Percentiles rank a stretch among this genome's conserved stretches.
Evolutionary conservation across 1,140 invertebrate genomes (phyloP).

Genomic region (Bombus huntii): DNA sequence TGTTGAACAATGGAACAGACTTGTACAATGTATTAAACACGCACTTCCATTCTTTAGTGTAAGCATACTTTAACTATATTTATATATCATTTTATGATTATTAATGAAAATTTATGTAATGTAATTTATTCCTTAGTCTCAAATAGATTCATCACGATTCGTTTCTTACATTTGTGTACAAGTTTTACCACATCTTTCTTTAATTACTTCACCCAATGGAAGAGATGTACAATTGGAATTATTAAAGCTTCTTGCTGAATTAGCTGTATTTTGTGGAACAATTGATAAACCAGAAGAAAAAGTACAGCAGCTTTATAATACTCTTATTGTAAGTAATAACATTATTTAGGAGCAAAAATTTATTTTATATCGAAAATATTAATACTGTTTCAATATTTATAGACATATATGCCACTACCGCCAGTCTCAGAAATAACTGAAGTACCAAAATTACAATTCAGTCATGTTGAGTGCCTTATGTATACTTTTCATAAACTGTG

Average conservation of each 20-base stretch:
- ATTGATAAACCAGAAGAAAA: constrained; percentile 89
- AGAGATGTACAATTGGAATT: constrained; percentile 91
- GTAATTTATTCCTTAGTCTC: constrained; percentile 84
- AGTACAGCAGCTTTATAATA: constrained; percentile 89
- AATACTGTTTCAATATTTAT: constrained; percentile 62
- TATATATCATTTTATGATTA: not conserved
- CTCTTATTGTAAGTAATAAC: constrained; percentile 88
- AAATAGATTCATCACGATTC: constrained; percentile 94
- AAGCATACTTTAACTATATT: constrained; percentile 79
- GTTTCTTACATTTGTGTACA: constrained; percentile 93
- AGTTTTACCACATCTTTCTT: constrained; percentile 87
- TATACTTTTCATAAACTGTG: constrained; percentile 95
- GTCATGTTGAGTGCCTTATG: constrained; percentile 96
- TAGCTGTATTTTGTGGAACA: constrained; percentile 89
- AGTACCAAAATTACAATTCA: constrained; percentile 93
- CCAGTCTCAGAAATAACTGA: constrained; percentile 86
- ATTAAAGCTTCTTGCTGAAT: constrained; percentile 94
- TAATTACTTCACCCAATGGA: constrained; percentile 85
- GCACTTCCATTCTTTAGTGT: constrained; percentile 94
- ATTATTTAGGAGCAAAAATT: not conserved
- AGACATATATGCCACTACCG: constrained; percentile 91
- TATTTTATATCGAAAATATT: not conserved
- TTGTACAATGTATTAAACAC: constrained; percentile 93
- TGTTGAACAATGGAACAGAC: constrained; percentile 89
- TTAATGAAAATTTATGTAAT: not conserved